phyloP scores from a whole-genome alignment of 2,113 vertebrate species.

The Myrmophylax atrothorax region DNA sequence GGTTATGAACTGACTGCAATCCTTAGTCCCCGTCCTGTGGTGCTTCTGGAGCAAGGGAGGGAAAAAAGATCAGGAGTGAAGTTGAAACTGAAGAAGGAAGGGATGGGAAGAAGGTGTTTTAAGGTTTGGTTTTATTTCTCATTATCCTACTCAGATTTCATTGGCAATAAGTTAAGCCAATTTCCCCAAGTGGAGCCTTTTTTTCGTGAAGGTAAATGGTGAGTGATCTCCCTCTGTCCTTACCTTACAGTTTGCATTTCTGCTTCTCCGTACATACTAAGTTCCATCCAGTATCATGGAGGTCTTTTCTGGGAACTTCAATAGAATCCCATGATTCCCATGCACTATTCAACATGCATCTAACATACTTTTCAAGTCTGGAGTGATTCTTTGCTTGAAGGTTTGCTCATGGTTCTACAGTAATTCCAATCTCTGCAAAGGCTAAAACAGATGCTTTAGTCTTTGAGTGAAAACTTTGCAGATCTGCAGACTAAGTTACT shows the following conservation, averaged over 20 bases:
- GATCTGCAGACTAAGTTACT: not conserved
- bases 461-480: not conserved
- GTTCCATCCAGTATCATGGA: not conserved
- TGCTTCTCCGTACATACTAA: not conserved
- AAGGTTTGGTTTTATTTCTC: not conserved
- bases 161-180: not conserved
- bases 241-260: not conserved
- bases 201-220: not conserved
- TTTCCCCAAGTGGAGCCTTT: not conserved
- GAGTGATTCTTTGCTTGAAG: not conserved
- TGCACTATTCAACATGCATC: not conserved
- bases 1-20: accelerated
- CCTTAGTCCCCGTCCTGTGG: too few species aligned
- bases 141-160: not conserved
- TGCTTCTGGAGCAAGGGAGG: not conserved
- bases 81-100: not conserved
- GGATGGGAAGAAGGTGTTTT: not conserved
- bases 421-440: not conserved
- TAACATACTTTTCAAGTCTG: not conserved
- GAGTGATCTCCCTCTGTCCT: not conserved
- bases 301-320: not conserved
- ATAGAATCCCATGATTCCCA: not conserved
- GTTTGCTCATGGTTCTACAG: not conserved
- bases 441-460: not conserved
- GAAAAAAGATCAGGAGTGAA: not conserved